Evolutionary conservation across 2,888 invertebrate genomes (phyloP).

Genomic region (Tricholauxania praeusta): DNA sequence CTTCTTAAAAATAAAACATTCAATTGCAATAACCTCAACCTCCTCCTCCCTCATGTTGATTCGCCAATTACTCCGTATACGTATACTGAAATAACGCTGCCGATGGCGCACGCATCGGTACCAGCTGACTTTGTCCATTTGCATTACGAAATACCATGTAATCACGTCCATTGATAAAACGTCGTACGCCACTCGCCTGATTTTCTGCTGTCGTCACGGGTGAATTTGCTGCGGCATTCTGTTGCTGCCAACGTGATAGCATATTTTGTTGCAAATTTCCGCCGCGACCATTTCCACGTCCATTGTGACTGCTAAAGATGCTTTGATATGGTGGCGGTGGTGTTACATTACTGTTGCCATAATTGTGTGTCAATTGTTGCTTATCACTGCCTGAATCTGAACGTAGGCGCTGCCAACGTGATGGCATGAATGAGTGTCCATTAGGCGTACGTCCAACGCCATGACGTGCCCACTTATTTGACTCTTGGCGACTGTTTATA

Average conservation of each 20-base stretch:
- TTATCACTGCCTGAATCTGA: slow-evolving; percentile 46
- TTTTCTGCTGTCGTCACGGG: slow-evolving; percentile 37
- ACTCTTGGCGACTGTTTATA: slow-evolving; percentile 54
- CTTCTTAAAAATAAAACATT: too few species aligned
- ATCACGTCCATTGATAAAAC: slow-evolving; percentile 80
- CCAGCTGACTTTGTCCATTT: slow-evolving; percentile 75
- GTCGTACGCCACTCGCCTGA: slow-evolving; percentile 66
- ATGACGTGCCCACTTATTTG: slow-evolving; percentile 56
- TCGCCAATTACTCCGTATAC: slow-evolving; percentile 59
- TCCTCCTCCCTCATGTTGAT: neutral
- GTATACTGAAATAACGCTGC: slow-evolving; percentile 79
- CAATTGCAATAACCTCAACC: neutral
- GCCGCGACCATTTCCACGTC: neutral
- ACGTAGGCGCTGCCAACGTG: slow-evolving; percentile 52
- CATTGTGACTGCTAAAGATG: slow-evolving; percentile 55
- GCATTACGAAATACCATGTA: slow-evolving; percentile 77
- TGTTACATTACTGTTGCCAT: slow-evolving; percentile 54
- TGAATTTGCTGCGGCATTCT: slow-evolving; percentile 37
- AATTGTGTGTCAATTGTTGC: slow-evolving; percentile 25
- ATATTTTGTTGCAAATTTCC: slow-evolving; percentile 17
- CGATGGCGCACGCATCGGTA: slow-evolving; percentile 82
- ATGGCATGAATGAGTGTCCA: slow-evolving; percentile 53
- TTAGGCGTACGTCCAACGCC: slow-evolving; percentile 59
- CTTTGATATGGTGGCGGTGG: slow-evolving; percentile 78
- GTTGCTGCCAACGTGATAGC: neutral